Conservation (phyloP, 2,113 vertebrate genomes). For the Sinocyclocheilus maitianheensis region DNA sequence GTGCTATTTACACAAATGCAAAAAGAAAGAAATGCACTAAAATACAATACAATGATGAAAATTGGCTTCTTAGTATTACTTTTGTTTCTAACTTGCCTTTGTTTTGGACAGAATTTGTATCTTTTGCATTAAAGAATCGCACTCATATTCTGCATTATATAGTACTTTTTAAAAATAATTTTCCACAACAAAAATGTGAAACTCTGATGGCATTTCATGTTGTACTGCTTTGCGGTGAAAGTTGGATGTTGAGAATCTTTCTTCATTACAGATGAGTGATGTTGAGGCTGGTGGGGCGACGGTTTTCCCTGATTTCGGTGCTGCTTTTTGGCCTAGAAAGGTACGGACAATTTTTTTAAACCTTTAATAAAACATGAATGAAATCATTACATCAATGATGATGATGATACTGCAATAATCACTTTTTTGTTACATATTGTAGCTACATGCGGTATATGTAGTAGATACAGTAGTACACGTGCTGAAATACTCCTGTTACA, state of each 20-base stretch:
- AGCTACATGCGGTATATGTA: too few relatives aligned
- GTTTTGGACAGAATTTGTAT: too few relatives aligned
- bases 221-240: not conserved
- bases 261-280: conserved; percentile 88
- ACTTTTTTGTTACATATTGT: too few relatives aligned
- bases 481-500: too few relatives aligned
- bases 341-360: conserved; percentile 65
- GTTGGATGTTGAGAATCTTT: not conserved
- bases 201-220: not conserved
- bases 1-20: too few relatives aligned
- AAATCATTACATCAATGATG: too few relatives aligned
- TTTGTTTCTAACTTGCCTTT: not conserved
- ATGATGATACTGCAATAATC: not conserved
- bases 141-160: not conserved
- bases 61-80: not conserved
- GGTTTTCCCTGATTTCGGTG: conserved; percentile 95
- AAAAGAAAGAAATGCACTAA: too few relatives aligned
- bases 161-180: not conserved
- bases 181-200: not conserved
- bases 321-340: conserved; percentile 90
- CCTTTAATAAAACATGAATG: not conserved
- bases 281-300: conserved; percentile 96
- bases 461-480: too few relatives aligned
- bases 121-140: not conserved
- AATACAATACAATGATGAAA: not conserved